phyloP scores from a whole-genome alignment of 2,113 vertebrate species.

The Sturnus vulgaris region DNA sequence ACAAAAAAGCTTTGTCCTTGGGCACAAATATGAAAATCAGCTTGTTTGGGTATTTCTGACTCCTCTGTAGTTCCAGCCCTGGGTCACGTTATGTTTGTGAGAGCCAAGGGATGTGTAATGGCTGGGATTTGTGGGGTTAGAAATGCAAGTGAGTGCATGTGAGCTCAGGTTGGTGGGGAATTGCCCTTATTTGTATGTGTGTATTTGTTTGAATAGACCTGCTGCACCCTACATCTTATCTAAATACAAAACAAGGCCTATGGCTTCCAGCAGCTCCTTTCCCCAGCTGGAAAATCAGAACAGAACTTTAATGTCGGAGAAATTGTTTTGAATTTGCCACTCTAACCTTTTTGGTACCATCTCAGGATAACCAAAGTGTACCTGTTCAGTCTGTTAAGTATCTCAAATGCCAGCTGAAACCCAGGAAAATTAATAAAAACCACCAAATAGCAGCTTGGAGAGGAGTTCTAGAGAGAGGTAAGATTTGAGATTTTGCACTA shows the following conservation, averaged over 20 bases:
- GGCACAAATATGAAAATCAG: conserved; percentile 42
- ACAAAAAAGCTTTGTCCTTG: conserved; percentile 20
- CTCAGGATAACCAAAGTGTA: background rate
- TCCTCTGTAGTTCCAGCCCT: background rate
- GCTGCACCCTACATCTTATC: background rate
- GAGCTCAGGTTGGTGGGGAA: background rate
- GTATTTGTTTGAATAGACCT: background rate
- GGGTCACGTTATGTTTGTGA: background rate
- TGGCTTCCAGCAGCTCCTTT: background rate
- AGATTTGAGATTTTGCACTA: background rate
- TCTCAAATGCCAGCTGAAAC: background rate
- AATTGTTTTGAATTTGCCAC: background rate
- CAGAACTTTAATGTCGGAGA: background rate
- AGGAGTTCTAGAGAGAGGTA: background rate
- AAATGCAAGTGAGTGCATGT: background rate
- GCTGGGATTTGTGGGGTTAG: background rate
- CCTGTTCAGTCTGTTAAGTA: background rate
- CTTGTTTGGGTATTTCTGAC: background rate
- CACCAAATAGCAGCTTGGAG: background rate
- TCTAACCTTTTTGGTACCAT: background rate
- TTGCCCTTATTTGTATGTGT: background rate
- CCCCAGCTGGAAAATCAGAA: background rate
- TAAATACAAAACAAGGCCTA: background rate
- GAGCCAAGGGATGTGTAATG: background rate
- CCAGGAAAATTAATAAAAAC: background rate